Evolutionary conservation across 2,888 invertebrate genomes (phyloP), one percentile per base, ranked within the genome.

Genomic region (Pachymerium ferrugineum): DNA sequence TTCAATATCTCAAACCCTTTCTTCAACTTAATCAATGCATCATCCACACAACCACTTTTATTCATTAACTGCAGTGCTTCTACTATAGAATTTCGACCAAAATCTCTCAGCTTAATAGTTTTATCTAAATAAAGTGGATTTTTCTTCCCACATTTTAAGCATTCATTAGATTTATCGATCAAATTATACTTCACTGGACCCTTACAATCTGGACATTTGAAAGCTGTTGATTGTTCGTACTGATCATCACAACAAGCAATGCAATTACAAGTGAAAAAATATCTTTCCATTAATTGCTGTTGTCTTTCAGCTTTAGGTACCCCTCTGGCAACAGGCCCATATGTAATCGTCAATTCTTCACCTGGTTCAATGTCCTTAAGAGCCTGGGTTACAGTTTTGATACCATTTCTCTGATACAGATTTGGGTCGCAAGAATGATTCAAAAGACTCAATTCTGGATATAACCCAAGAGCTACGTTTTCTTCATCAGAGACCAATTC

Each of bases 371-470:
- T 74, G 31, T 74, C 38, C 35, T 33, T 33, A 1, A 22, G 29
- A 8, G 74, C 35, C 6, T 62, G 33, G 28, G 67, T 47, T 1
- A 74, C 42, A 28, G 72, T 74, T 31, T 29, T 35, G 25, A 30
- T 35, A n/a, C 71, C 68, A 12, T 12, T 12, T 12, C 42, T 19
- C 62, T 72, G 72, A 10, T 47, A 29, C n/a, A 68, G 30, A 31
- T 75, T 75, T 0, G 75, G 75, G 1, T 69, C 35, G 19, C 75
- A 74, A 35, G 74, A 74, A 68, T 75, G 75, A 47, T 75, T 75
- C 29, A 75, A 28, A 12, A 75, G n/a, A 47, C 47, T 47, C 3
- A 47, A 22, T n/a, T 47, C 47, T 16, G 47, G 47, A n/a, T 47
- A 47, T 19, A 47, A 22, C 16, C 47, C 47, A 5, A 47, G 47